Conservation (phyloP, 2,888 invertebrate genomes). For the Netelia virgata region DNA sequence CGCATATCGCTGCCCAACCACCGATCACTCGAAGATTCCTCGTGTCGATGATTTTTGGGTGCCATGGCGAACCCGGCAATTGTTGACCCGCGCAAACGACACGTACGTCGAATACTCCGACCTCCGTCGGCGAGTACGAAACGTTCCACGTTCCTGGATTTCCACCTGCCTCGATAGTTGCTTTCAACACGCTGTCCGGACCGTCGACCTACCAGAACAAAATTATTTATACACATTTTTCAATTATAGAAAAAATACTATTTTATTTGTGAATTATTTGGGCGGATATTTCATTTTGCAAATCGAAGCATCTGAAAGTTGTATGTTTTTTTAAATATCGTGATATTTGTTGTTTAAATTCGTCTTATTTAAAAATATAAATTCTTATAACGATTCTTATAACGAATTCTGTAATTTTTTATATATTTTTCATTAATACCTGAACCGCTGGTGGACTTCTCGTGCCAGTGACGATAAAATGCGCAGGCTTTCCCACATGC, state of each 20-base stretch:
- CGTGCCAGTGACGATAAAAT: conserved; percentile 85
- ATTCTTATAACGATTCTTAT: no score
- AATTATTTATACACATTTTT: background rate
- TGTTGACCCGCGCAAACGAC: conserved; percentile 89
- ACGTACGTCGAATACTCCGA: conserved; percentile 96
- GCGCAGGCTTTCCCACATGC: conserved; percentile 86
- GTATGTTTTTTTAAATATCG: no score
- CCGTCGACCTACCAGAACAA: no score
- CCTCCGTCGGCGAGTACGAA: conserved; percentile 95
- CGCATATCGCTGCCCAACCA: conserved; percentile 94
- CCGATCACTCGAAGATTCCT: conserved; percentile 87
- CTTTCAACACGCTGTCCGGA: conserved; percentile 87
- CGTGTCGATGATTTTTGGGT: conserved; percentile 89
- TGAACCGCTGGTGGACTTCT: conserved; percentile 83
- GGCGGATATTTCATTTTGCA: no score
- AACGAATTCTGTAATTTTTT: background rate
- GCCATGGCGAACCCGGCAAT: conserved; percentile 93
- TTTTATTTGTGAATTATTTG: no score
- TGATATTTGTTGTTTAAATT: no score
- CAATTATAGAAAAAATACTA: background rate
- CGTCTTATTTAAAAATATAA: no score
- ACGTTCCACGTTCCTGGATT: conserved; percentile 94
- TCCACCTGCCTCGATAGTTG: conserved; percentile 88
- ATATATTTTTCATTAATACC: conserved; percentile 70
- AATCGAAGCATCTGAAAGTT: no score